Conservation (phyloP, 2,797 vertebrate species). For the Tolypeutes matacus region DNA sequence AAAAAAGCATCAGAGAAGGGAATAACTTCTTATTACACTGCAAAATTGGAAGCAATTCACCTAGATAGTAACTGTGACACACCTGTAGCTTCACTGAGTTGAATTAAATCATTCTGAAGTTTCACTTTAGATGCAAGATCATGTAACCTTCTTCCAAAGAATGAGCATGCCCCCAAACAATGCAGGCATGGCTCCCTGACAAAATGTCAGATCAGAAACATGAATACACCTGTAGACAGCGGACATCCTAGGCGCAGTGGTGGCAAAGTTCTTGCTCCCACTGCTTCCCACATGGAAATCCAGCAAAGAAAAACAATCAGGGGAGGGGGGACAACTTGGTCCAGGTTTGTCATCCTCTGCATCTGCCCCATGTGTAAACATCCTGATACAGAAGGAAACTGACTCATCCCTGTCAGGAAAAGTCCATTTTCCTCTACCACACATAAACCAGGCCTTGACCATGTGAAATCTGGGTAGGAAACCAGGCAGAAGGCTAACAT, state of each 20-base stretch:
- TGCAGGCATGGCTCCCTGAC: slow-evolving; percentile 64
- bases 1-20: neutral
- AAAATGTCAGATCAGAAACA: slow-evolving; percentile 49
- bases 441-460: slow-evolving; percentile 46
- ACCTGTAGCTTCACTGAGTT: neutral
- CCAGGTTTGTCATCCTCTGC: slow-evolving; percentile 76
- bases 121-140: neutral
- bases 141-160: neutral
- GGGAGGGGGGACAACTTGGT: slow-evolving; percentile 30
- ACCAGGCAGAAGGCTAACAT: slow-evolving; percentile 32
- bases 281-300: slow-evolving; percentile 72
- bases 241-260: slow-evolving; percentile 81
- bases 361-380: slow-evolving; percentile 81
- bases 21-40: neutral
- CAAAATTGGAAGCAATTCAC: neutral
- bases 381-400: slow-evolving; percentile 81
- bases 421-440: slow-evolving; percentile 75
- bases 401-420: slow-evolving; percentile 83
- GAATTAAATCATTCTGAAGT: slow-evolving; percentile 49
- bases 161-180: slow-evolving; percentile 49
- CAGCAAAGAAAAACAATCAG: slow-evolving; percentile 73
- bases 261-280: slow-evolving; percentile 42
- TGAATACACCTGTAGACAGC: slow-evolving; percentile 81
- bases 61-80: neutral
- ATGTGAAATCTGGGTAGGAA: slow-evolving; percentile 61